Percentiles rank a stretch among this genome's conserved stretches.
Conservation (phyloP, 2,888 invertebrate species). For the Andrena flavipes region DNA sequence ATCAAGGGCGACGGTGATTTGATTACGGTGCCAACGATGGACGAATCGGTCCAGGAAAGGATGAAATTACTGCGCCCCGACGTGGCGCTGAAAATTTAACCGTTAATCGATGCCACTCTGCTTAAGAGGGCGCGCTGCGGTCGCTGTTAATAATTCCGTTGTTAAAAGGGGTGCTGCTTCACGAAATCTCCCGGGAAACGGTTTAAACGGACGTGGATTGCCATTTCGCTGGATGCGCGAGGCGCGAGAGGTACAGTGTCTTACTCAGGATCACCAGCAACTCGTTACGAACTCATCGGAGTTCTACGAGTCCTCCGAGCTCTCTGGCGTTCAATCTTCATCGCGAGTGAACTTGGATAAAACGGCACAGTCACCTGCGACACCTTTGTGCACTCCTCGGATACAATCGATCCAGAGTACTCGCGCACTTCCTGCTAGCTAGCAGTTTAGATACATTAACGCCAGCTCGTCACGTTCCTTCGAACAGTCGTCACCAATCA, state of each 20-base stretch:
- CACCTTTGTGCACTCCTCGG: too few relatives aligned
- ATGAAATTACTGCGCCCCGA: constrained; percentile 13
- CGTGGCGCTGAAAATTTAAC: background rate
- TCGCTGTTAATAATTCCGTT: background rate
- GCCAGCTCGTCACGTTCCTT: background rate
- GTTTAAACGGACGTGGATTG: too few relatives aligned
- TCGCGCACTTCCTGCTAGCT: background rate
- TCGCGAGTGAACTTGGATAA: background rate
- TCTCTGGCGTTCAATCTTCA: background rate
- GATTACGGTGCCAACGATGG: constrained; percentile 23
- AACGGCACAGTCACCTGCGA: background rate
- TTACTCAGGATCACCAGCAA: too few relatives aligned
- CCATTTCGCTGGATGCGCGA: too few relatives aligned
- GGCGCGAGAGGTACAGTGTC: too few relatives aligned
- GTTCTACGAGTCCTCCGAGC: background rate
- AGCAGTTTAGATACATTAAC: background rate
- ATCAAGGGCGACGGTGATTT: constrained; percentile 30
- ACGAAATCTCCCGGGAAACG: background rate
- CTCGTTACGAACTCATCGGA: too few relatives aligned
- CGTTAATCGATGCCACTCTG: background rate
- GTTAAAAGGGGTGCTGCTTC: background rate
- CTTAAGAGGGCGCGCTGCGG: background rate
- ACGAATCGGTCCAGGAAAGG: background rate
- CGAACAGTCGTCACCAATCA: background rate
- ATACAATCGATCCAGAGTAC: background rate